phyloP scores from a whole-genome alignment of 2,888 invertebrate genomes.

The Graphium colonna region DNA sequence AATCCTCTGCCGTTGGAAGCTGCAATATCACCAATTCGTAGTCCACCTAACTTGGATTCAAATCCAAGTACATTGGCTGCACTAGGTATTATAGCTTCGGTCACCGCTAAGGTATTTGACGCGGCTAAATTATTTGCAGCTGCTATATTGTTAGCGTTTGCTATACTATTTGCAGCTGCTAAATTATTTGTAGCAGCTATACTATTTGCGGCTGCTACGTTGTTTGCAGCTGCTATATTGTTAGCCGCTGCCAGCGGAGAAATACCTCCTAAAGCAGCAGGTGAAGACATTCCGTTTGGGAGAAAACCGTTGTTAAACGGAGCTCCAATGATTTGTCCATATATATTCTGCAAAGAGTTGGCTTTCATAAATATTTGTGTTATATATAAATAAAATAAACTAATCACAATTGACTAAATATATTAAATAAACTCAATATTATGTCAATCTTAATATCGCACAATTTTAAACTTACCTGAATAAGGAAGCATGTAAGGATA shows the following conservation, averaged over 20 bases:
- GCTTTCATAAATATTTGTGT: not conserved
- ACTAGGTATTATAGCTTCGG: conserved; percentile 5
- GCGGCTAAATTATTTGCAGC: conserved; percentile 6
- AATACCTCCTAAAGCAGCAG: not conserved
- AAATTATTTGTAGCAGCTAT: conserved; percentile 10
- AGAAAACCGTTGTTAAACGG: conserved; percentile 14
- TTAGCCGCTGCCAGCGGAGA: conserved; percentile 7
- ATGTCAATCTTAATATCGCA: not conserved
- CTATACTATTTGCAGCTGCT: conserved; percentile 9
- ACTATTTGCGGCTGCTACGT: conserved; percentile 11
- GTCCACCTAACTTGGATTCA: conserved; percentile 16
- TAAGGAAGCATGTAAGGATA: conserved; percentile 5
- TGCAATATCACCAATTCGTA: conserved; percentile 16
- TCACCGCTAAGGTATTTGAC: conserved; percentile 1
- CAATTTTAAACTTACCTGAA: conserved; percentile 11
- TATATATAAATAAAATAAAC: not conserved
- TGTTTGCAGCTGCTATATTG: conserved; percentile 3
- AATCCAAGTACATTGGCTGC: conserved; percentile 3
- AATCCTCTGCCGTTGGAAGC: conserved; percentile 30
- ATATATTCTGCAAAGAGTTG: conserved; percentile 12
- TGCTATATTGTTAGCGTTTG: conserved; percentile 3
- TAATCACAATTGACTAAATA: not conserved
- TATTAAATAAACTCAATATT: not conserved
- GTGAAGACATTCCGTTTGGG: conserved; percentile 5
- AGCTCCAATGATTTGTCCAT: conserved; percentile 15